These are phyloP conservation scores for Propsilocerus akamusi DNA, from an alignment of 1,140 invertebrate genomes.

Conservation along the genomic window DNA sequence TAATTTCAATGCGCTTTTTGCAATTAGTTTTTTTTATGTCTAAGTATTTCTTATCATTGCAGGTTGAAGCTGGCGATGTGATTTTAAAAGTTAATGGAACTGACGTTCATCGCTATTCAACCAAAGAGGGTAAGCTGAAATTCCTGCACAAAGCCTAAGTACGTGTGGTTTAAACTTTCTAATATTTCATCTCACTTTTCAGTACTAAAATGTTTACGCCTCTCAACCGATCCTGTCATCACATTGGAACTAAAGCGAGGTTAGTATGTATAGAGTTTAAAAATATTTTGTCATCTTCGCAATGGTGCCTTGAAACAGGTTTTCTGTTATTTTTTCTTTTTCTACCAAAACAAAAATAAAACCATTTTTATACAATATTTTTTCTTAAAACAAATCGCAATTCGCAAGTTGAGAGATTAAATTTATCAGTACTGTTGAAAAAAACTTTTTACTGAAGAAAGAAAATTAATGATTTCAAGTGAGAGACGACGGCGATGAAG, in stretches of 20 bases:
- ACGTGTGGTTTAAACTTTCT: not conserved
- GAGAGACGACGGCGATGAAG: too few species aligned
- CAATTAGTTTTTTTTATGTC: conserved; percentile 8
- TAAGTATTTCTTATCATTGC: conserved; percentile 34
- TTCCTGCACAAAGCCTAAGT: not conserved
- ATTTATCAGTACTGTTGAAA: too few species aligned
- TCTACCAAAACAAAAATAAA: too few species aligned
- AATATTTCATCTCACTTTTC: conserved; percentile 29
- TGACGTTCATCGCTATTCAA: conserved; percentile 74
- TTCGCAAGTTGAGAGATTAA: too few species aligned
- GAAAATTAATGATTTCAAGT: too few species aligned
- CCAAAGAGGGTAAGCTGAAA: conserved; percentile 59
- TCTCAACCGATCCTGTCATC: conserved; percentile 71
- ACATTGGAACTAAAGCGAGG: conserved; percentile 74
- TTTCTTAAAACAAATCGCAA: too few species aligned
- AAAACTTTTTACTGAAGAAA: too few species aligned
- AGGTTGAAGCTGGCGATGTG: conserved; percentile 83
- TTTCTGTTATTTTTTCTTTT: too few species aligned
- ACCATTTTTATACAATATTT: too few species aligned
- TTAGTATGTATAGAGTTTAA: conserved; percentile 28
- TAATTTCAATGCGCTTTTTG: not conserved
- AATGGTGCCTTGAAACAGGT: too few species aligned
- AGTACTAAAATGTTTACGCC: conserved; percentile 81
- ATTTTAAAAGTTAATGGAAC: conserved; percentile 84
- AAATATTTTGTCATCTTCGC: not conserved